Evolutionary conservation across 2,888 invertebrate species (phyloP), one percentile per base, ranked within the genome.

Genomic region (Clepsis dumicolana): DNA sequence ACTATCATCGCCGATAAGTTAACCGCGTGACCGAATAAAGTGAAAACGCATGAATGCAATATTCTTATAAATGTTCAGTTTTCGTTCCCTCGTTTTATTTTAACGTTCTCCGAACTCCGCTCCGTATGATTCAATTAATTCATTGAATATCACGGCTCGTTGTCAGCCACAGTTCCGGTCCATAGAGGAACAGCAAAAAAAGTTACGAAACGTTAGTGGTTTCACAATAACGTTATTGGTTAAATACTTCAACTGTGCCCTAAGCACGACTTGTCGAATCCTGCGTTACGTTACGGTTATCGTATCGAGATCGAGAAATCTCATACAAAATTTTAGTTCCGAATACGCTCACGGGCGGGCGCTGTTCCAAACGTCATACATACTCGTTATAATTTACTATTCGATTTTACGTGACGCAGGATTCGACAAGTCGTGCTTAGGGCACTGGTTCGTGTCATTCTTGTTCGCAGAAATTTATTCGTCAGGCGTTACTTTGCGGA

Each of bases 111-210:
- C 38, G 56, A 65, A 65, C 57, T 56, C 48, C 54, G 70, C 57
- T 56, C 48, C 54, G 70, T 65, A 48, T 65, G 65, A 70, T 65
- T 70, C 65, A 70, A 65, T 70, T 65, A 70, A 65, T 70, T 61
- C 65, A 70, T 65, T 70, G 60, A 54, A 67, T 67, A 67, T 57
- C 50, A 57, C 62, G 35, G 56, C 14, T 56, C 38, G 67, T 38
- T 67, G 67, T 67, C 67, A 67, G 62, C 67, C 62, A n/a, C 67
- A 67, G 62, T 21, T 38, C 41, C 21, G 56, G 21, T 48, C 61
- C 29, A 16, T 56, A 25, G 48, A 16, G 14, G 8, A 10, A 25
- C 7, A 21, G 32, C 24, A 62, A 56, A 67, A 57, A 62, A 35
- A 35, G 35, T 57, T 29, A 62, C 62, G 41, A 16, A 35, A 57